Base-by-base conservation (phyloP, 1,140 invertebrate species). In the Cydia amplana region DNA sequence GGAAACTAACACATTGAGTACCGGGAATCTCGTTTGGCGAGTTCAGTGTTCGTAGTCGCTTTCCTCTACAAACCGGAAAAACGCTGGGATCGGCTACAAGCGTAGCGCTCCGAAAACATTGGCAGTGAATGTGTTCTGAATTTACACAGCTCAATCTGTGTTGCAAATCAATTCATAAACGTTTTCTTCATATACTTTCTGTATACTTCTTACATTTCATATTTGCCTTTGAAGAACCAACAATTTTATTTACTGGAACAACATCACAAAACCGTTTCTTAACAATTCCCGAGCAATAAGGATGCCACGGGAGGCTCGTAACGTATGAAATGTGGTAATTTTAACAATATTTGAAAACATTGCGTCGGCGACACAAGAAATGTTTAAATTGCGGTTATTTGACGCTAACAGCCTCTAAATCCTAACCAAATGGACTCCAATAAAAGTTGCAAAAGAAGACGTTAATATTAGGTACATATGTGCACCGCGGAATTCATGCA, bases 371-470 rank as follows among this genome's bases (percentile, higher is more conserved):
- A 75, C 75, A 65, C 23, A 63, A 77, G 78, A 36, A 77, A 78
- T 79, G 78, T 79, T 79, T 78, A 80, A 84, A 83, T 82, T 81
- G 79, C 78, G 77, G 78, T 84, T 85, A 85, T 85, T 81, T 75
- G 81, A 83, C 79, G 78, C 77, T 83, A 86, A 86, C 79, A 82
- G 83, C 82, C 82, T 49, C 73, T 82, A 84, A 86, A 82, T 83
- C 80, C 78, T 79, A 70, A 81, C 79, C 73, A 75, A 85, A 85
- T 83, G 78, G 79, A 82, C 79, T 79, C 77, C 63, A 84, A 84
- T 83, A 82, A 84, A 84, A 83, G 77, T 80, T 74, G 77, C 76
- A 78, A 82, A 82, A 77, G 63, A 60, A 65, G 77, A 72, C 20
- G 72, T 81, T 82, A 80, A 77, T 80, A 80, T 51, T 73, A 67